Conservation (phyloP, 2,113 vertebrate genomes). For the Gnathonemus longibarbis region DNA sequence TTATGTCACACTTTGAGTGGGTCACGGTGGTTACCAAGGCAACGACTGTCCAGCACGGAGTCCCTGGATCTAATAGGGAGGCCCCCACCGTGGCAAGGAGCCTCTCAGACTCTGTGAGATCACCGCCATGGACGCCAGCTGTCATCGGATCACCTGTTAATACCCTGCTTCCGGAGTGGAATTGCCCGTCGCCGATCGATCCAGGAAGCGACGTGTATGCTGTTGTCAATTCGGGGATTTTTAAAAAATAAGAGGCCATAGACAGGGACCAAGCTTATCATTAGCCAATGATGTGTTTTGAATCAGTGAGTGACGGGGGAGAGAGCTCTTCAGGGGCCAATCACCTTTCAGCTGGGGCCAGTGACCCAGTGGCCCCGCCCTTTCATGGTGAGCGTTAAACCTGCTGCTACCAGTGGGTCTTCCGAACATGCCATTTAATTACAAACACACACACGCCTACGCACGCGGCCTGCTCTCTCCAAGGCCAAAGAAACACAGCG, state of each 20-base stretch:
- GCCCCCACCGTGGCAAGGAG: background rate
- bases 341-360: background rate
- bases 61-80: background rate
- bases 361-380: background rate
- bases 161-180: background rate
- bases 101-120: background rate
- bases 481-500: background rate
- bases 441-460: background rate
- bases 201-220: background rate
- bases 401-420: background rate
- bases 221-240: background rate
- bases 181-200: background rate
- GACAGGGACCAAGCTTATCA: background rate
- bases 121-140: background rate
- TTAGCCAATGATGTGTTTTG: background rate
- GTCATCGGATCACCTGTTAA: background rate
- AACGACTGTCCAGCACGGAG: background rate
- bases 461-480: background rate
- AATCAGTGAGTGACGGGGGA: background rate
- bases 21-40: background rate
- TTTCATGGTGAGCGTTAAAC: background rate
- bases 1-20: background rate
- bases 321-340: background rate
- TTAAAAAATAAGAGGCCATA: background rate
- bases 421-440: background rate